A percentile compares a stretch with the other conserved stretches of the same genome.
Conservation (phyloP, 23 tunicate species). For the Ciona savignyi region DNA sequence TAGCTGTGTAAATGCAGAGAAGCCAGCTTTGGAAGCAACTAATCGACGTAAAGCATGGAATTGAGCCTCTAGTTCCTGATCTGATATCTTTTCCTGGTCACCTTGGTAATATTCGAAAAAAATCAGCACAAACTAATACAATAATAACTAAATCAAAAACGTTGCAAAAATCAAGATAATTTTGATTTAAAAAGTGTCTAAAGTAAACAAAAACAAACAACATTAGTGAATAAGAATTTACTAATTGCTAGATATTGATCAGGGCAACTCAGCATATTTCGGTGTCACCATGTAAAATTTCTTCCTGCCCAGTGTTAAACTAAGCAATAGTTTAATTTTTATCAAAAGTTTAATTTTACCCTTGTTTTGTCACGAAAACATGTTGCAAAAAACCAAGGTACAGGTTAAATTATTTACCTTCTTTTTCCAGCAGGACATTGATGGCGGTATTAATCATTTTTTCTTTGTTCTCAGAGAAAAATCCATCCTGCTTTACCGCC, state of each 20-base stretch:
- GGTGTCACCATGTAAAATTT: too few relatives aligned
- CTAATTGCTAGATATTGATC: too few relatives aligned
- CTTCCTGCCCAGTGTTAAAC: too few relatives aligned
- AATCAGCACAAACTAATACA: background rate
- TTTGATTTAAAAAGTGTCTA: background rate
- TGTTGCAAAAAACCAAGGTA: too few relatives aligned
- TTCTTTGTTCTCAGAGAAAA: conserved; percentile 96
- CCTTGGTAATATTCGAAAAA: conserved; percentile 5
- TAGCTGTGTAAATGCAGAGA: conserved; percentile 73
- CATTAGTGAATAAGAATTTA: background rate
- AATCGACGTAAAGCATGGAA: conserved; percentile 85
- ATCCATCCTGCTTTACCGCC: conserved; percentile 97
- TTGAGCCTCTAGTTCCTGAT: conserved; percentile 60
- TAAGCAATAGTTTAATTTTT: too few relatives aligned
- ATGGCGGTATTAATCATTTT: conserved; percentile 80
- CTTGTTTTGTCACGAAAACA: too few relatives aligned
- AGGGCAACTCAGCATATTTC: too few relatives aligned
- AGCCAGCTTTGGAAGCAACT: conserved; percentile 94
- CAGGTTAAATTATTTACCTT: too few relatives aligned
- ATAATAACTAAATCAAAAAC: too few relatives aligned
- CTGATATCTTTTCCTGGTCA: conserved; percentile 46
- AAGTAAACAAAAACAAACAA: background rate
- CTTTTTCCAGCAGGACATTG: conserved; percentile 49
- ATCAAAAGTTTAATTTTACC: too few relatives aligned
- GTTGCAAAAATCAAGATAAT: too few relatives aligned